phyloP scores from a whole-genome alignment of 2,888 invertebrate genomes.

The Torymus auratus region DNA sequence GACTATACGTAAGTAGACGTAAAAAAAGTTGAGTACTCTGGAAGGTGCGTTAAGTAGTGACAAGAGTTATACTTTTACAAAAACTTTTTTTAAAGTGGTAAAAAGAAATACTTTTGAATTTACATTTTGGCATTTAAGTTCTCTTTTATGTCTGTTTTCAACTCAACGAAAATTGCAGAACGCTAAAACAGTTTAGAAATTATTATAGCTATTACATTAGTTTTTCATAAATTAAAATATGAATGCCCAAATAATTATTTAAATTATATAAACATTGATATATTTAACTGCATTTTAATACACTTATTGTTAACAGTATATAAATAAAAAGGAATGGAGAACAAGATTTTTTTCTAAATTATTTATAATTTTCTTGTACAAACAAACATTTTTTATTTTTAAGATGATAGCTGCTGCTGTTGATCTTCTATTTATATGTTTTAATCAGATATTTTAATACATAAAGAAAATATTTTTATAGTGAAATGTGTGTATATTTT shows the following conservation, averaged over 20 bases:
- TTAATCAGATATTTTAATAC: too few relatives aligned
- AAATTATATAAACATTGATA: too few relatives aligned
- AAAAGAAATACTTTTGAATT: slow-evolving; percentile 25
- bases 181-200: not conserved
- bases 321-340: too few relatives aligned
- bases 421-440: too few relatives aligned
- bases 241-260: not conserved
- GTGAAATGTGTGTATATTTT: too few relatives aligned
- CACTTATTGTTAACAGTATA: too few relatives aligned
- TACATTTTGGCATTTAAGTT: slow-evolving; percentile 12
- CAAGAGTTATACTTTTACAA: slow-evolving; percentile 70
- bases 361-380: too few relatives aligned
- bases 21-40: slow-evolving; percentile 73
- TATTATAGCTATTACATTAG: not conserved
- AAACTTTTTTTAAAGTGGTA: slow-evolving; percentile 27
- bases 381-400: too few relatives aligned
- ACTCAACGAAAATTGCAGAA: not conserved
- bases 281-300: too few relatives aligned
- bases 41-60: slow-evolving; percentile 78
- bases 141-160: not conserved
- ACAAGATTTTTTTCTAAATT: too few relatives aligned
- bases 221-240: not conserved
- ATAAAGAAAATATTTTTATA: too few relatives aligned
- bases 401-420: too few relatives aligned
- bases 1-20: slow-evolving; percentile 51